A percentile compares a stretch with the other conserved stretches of the same genome.
Evolutionary conservation across 2,113 vertebrate species (phyloP).

Genomic region (Rhipidura dahli): DNA sequence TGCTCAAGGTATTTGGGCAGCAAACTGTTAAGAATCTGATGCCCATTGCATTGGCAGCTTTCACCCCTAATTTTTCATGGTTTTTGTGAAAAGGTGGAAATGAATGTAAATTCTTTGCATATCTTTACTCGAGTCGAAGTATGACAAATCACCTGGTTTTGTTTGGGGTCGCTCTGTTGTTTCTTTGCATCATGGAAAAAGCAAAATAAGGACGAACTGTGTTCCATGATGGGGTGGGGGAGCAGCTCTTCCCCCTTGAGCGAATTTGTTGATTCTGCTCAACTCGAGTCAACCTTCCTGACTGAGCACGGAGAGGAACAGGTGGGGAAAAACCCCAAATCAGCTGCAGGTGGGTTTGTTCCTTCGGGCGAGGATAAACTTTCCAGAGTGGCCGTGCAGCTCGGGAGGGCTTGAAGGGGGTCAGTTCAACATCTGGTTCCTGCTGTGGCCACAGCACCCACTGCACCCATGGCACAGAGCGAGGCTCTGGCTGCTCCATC

Average conservation of each 20-base stretch:
- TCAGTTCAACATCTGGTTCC: not conserved
- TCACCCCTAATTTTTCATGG: not conserved
- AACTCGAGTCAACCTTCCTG: not conserved
- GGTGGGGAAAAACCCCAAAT: not conserved
- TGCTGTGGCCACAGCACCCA: rapidly evolving
- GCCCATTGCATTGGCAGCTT: not conserved
- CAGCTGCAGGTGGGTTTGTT: not conserved
- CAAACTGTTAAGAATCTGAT: not conserved
- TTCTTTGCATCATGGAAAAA: not conserved
- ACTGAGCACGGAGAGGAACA: not conserved
- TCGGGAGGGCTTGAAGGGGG: not conserved
- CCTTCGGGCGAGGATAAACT: not conserved
- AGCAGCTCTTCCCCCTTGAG: not conserved
- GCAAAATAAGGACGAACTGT: not conserved
- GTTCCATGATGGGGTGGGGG: not conserved
- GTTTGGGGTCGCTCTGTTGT: not conserved
- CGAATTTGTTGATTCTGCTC: not conserved
- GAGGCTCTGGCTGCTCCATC: not conserved
- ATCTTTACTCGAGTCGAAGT: not conserved
- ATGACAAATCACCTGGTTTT: not conserved
- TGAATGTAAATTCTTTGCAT: not conserved
- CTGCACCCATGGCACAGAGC: rapidly evolving
- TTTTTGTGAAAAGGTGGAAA: not conserved
- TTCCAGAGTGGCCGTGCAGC: not conserved
- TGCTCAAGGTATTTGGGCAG: not conserved